These are phyloP conservation scores for Xerus inauris DNA, from an alignment of 2,113 vertebrate genomes.

Conservation along the genomic window DNA sequence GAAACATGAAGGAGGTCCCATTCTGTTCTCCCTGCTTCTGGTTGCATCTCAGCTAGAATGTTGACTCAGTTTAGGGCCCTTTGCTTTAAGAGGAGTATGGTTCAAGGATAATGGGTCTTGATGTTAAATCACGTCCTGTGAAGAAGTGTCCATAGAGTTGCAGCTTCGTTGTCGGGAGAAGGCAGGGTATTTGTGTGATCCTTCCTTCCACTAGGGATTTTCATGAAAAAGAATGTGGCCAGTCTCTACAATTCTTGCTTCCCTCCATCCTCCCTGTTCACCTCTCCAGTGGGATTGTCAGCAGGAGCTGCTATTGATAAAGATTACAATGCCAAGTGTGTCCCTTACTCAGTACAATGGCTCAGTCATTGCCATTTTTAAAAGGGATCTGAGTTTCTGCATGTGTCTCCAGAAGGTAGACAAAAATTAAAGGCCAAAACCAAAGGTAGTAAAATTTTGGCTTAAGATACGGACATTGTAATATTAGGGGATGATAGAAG, in stretches of 20 bases:
- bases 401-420: background rate
- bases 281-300: conserved; percentile 8
- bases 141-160: background rate
- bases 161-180: background rate
- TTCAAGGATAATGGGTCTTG: background rate
- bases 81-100: background rate
- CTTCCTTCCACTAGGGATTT: background rate
- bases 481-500: background rate
- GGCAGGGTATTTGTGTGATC: too few relatives aligned
- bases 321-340: background rate
- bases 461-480: background rate
- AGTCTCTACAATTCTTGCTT: background rate
- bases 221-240: background rate
- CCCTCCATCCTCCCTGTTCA: background rate
- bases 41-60: background rate
- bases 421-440: background rate
- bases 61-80: background rate
- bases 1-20: background rate
- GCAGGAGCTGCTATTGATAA: conserved; percentile 37
- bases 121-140: background rate
- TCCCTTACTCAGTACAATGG: background rate
- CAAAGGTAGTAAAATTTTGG: background rate
- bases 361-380: background rate
- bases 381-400: background rate
- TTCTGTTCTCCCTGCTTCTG: background rate